Conservation (phyloP, 2,113 vertebrate genomes). For the Halichoeres trimaculatus region DNA sequence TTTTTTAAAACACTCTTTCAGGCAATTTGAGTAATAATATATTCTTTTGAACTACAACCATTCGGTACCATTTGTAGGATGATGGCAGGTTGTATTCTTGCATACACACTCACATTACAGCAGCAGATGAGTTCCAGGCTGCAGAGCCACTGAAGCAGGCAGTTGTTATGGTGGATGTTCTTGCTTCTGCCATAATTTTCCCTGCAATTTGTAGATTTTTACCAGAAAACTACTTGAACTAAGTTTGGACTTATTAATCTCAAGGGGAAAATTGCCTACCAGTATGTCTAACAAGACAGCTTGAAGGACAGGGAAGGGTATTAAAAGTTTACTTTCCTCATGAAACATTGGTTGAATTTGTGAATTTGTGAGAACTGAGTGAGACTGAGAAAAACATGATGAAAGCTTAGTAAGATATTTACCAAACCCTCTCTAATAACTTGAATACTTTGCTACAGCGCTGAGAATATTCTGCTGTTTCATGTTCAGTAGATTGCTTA, state of each 20-base stretch:
- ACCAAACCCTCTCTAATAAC: not conserved
- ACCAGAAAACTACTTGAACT: not conserved
- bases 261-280: not conserved
- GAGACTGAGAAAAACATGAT: not conserved
- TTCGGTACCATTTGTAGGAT: slow-evolving; percentile 22
- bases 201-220: slow-evolving; percentile 39
- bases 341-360: not conserved
- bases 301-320: not conserved
- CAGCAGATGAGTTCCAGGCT: slow-evolving; percentile 47
- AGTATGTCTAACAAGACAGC: slow-evolving; percentile 13
- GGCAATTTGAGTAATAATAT: slow-evolving; percentile 19
- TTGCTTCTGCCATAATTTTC: slow-evolving; percentile 22
- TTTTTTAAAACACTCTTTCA: slow-evolving; percentile 34
- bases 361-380: too few relatives aligned
- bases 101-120: slow-evolving; percentile 25
- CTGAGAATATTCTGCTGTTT: not conserved
- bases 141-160: slow-evolving; percentile 42
- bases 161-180: slow-evolving; percentile 39
- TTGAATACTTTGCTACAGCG: not conserved
- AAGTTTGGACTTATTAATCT: slow-evolving; percentile 22
- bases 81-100: slow-evolving; percentile 24
- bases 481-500: too few relatives aligned
- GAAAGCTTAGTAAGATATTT: not conserved
- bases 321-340: slow-evolving; percentile 1
- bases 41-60: slow-evolving; percentile 51